Evolutionary conservation across 92 coral and sea anemone genomes (phyloP), one percentile per base, ranked within the genome.

Genomic region (Epizoanthus stellaris): DNA sequence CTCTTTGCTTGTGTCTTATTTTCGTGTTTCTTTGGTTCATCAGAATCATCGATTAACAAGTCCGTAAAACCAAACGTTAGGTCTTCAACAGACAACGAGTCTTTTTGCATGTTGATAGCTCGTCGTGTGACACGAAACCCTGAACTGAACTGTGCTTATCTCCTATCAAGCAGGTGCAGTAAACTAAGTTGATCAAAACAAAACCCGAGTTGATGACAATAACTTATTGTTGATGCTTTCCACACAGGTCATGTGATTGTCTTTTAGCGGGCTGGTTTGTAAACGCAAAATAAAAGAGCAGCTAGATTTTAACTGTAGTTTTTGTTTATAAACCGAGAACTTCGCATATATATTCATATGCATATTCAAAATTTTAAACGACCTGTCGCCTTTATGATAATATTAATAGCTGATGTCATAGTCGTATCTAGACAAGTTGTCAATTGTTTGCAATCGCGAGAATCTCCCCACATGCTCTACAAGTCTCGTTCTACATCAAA

Each of bases 31-130:
- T 38, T 68, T 68, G 30, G 12, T 12, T 68, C 73, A 11, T 2
- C 13, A 34, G 42, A 20, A 45, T 45, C 17, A 23, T 19, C 53
- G 30, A 62, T 43, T 21, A 79, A 9, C 53, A 63, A 42, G 36
- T 79, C 72, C 17, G 83, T 62, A 64, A 79, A 67, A n/a, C 72
- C 72, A 43, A 79, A 20, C 12, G 52, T 62, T 12, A 79, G 83
- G 72, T 79, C 83, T 63, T 79, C 71, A 43, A 79, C 23, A 42
- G 83, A 79, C 4, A 63, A 4, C 83, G 83, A 63, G 17, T 64
- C 71, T 42, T 79, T 42, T 38, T 79, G 61, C 83, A 62, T 79
- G 5, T 13, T 63, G 16, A 61, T 4, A 40, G 60, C 42, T 42
- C 47, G 70, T 40, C 39, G 49, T 9, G 15, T 10, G 52, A 38